Evolutionary conservation across 2,888 invertebrate species (phyloP).

Genomic region (Diadromus collaris): DNA sequence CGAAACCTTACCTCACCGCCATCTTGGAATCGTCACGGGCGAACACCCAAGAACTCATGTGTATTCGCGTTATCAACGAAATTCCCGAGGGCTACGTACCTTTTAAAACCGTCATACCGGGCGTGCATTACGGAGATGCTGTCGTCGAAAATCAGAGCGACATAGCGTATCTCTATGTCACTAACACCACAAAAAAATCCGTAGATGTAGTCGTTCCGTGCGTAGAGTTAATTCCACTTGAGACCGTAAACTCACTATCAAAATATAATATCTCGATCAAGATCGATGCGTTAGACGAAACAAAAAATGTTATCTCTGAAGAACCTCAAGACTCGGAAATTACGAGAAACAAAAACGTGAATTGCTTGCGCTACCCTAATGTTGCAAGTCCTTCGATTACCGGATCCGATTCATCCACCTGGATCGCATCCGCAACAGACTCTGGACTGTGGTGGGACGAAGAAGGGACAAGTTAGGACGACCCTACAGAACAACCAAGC

Average conservation of each 20-base stretch:
- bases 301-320: background rate
- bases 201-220: background rate
- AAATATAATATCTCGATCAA: background rate
- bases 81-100: conserved; percentile 1
- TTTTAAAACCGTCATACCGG: background rate
- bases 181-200: background rate
- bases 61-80: background rate
- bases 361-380: background rate
- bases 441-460: conserved; percentile 3
- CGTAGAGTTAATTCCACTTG: background rate
- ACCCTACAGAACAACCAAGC: background rate
- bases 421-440: background rate
- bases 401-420: background rate
- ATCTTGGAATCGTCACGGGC: background rate
- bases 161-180: too few species aligned
- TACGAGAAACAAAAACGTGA: background rate
- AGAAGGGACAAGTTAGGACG: conserved; percentile 6
- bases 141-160: background rate
- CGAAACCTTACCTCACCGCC: too few species aligned
- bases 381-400: background rate
- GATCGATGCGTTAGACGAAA: background rate
- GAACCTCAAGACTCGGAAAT: background rate
- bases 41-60: conserved; percentile 8
- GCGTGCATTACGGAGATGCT: background rate
- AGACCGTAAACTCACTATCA: background rate